phyloP scores from a whole-genome alignment of 1,140 invertebrate genomes.

The Schlechtendalia chinensis region DNA sequence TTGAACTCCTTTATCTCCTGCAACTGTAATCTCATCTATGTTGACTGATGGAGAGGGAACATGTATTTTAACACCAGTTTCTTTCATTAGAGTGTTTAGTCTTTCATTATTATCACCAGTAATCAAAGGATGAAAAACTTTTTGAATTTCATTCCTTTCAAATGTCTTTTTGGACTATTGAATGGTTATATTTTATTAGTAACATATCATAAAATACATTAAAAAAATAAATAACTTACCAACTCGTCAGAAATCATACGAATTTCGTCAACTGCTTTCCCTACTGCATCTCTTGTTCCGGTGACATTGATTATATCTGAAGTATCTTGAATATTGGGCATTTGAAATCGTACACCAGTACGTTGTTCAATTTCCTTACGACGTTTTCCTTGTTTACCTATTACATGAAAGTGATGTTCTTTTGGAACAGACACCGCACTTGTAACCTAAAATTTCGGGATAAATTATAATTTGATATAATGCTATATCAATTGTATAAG shows the following conservation, averaged over 20 bases:
- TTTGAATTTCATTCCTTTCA: conserved; percentile 79
- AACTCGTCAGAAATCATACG: conserved; percentile 89
- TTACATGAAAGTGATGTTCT: conserved; percentile 91
- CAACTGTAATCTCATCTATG: conserved; percentile 92
- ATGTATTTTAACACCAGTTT: conserved; percentile 88
- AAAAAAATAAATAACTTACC: conserved; percentile 57
- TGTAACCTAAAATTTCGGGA: conserved; percentile 64
- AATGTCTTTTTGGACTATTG: conserved; percentile 74
- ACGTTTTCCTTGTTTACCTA: conserved; percentile 84
- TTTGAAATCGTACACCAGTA: conserved; percentile 90
- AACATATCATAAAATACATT: not conserved
- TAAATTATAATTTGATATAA: not conserved
- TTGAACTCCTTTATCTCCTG: conserved; percentile 91
- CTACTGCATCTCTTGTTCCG: conserved; percentile 92
- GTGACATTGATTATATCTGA: conserved; percentile 83
- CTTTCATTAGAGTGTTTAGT: conserved; percentile 70
- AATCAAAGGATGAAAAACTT: conserved; percentile 94
- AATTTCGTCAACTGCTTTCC: conserved; percentile 94
- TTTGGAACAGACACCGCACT: conserved; percentile 86
- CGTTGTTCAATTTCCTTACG: conserved; percentile 85
- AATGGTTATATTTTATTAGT: conserved; percentile 36
- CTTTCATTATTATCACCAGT: conserved; percentile 82
- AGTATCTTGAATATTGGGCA: conserved; percentile 81
- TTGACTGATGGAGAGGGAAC: conserved; percentile 87
- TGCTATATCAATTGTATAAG: no score